Conservation (phyloP, 92 coral and sea anemone species). For the Montipora capitata region DNA sequence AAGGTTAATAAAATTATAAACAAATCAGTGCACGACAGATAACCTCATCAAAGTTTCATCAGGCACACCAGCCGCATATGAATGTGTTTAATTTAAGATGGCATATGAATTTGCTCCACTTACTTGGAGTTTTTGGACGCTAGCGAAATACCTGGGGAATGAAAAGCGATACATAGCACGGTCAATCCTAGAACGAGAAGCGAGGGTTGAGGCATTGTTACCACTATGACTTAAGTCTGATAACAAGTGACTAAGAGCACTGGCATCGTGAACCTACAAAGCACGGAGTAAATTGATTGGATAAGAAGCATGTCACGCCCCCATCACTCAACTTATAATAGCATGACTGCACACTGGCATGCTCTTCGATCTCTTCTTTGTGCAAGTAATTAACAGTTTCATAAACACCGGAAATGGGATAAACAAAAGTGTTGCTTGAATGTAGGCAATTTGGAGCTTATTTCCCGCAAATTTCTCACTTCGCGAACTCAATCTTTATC, state of each 20-base stretch:
- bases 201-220: constrained; percentile 21
- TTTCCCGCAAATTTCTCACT: constrained; percentile 19
- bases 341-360: constrained; percentile 60
- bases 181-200: constrained; percentile 19
- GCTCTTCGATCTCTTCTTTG: constrained; percentile 83
- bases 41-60: constrained; percentile 52
- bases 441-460: constrained; percentile 55
- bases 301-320: constrained; percentile 75
- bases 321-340: constrained; percentile 80
- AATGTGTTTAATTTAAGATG: not conserved
- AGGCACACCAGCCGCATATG: constrained; percentile 8
- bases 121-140: constrained; percentile 53
- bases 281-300: constrained; percentile 70
- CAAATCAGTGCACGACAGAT: constrained; percentile 26
- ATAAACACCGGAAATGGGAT: constrained; percentile 90
- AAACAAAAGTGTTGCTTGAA: constrained; percentile 58
- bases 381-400: constrained; percentile 87
- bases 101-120: not conserved
- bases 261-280: constrained; percentile 29
- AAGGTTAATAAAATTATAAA: constrained; percentile 48
- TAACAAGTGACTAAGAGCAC: constrained; percentile 44
- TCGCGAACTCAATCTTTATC: constrained; percentile 24
- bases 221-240: constrained; percentile 28
- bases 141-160: constrained; percentile 18
- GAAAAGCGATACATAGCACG: constrained; percentile 28